Conservation (phyloP, 2,797 vertebrate genomes). For the Micropoecilia bifurca region DNA sequence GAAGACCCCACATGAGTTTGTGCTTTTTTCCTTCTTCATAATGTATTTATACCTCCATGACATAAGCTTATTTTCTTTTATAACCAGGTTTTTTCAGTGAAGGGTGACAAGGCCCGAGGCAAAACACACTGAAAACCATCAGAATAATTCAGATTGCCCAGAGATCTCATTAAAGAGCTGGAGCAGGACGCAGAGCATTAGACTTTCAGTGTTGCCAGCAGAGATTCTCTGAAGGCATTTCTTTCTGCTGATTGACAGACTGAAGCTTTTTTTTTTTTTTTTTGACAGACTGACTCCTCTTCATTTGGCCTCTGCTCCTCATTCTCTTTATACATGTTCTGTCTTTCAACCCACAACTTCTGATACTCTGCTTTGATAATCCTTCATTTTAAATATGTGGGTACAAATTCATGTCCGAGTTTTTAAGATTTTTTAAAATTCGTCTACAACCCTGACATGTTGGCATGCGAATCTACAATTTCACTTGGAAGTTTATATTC, state of each 20-base stretch:
- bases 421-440: neutral
- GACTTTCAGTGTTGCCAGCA: slow-evolving; percentile 64
- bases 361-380: slow-evolving; percentile 44
- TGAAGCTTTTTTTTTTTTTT: slow-evolving; percentile 64
- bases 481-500: neutral
- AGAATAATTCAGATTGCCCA: slow-evolving; percentile 81
- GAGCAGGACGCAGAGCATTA: slow-evolving; percentile 62
- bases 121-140: slow-evolving; percentile 72
- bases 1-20: slow-evolving; percentile 26
- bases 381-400: slow-evolving; percentile 26
- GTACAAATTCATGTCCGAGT: slow-evolving; percentile 13
- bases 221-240: slow-evolving; percentile 57
- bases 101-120: slow-evolving; percentile 55
- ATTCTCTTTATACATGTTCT: slow-evolving; percentile 52
- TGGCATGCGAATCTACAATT: neutral
- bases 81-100: slow-evolving; percentile 53
- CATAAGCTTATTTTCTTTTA: slow-evolving; percentile 60
- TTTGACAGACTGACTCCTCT: slow-evolving; percentile 54
- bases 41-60: slow-evolving; percentile 51
- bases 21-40: slow-evolving; percentile 20
- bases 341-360: slow-evolving; percentile 35
- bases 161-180: slow-evolving; percentile 80
- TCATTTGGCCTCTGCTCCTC: slow-evolving; percentile 55
- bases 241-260: slow-evolving; percentile 73
- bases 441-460: neutral